Base-by-base conservation (phyloP, 1,140 invertebrate species). In the Caenorhabditis tropicalis region DNA sequence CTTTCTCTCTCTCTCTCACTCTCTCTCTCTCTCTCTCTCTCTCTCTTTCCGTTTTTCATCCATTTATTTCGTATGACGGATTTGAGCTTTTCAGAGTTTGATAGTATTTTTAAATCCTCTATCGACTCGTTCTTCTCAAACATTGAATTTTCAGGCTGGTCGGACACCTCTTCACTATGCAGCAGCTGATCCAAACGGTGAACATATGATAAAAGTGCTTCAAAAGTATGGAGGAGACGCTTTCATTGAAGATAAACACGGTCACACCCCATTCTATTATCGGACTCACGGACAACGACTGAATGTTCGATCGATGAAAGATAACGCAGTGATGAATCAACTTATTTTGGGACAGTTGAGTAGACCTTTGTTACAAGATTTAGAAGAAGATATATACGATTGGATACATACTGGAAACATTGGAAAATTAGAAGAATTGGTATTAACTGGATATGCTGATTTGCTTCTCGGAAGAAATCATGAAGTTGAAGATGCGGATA, bases 371-470 rank as follows among this genome's bases (percentile, higher is more conserved):
- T 82, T 90, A 46, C 89, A 90, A 90, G 90, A 91, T 81, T 83
- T 90, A 3, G 94, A 94, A 82, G 89, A 91, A 31, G 94, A 94
- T 88, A 92, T 94, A 15, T 92, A 92, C 24, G 91, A 92, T 82
- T 92, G 94, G 85, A 93, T 96, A 24, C 94, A 94, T 87, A 93
- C 93, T 56, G 95, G 94, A 5, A 95, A 95, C 88, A 94, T 96
- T 94, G 96, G 96, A 91, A 95, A 95, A 92, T 92, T 97, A 87
- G 96, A 96, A n/a, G 93, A 94, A 81, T 92, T 96, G 87, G 95
- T 97, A 1, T 92, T 97, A 9, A 95, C 95, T 85, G 96, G 96
- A 2, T 94, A 96, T 88, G 95, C 95, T 0, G 94, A 94, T 82
- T 93, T 94, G 89, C 92, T 97, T 48, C 92, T 96, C 31, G 94